Percentiles rank a stretch among this genome's conserved stretches.
phyloP scores from a whole-genome alignment of 2,888 invertebrate genomes.

The Eristalinus sepulchralis region DNA sequence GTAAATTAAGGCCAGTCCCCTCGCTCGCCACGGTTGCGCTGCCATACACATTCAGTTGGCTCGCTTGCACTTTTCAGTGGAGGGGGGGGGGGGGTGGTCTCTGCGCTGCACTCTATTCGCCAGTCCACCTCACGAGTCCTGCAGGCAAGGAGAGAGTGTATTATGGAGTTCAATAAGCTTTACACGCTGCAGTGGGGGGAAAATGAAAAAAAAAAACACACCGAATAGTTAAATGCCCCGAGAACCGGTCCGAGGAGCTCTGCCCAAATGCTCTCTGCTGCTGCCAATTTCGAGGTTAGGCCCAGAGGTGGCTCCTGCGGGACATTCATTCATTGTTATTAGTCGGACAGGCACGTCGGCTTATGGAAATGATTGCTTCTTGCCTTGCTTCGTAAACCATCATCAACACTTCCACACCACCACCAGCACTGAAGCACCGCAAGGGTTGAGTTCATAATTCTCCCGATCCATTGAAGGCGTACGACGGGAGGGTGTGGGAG shows the following conservation, averaged over 20 bases:
- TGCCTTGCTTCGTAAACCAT: background rate
- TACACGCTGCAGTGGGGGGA: conserved; percentile 23
- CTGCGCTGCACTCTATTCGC: conserved; percentile 38
- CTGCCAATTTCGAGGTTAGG: conserved; percentile 45
- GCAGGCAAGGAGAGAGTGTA: conserved; percentile 31
- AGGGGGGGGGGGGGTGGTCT: background rate
- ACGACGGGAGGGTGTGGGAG: background rate
- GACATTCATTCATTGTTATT: conserved; percentile 57
- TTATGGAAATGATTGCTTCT: conserved; percentile 43
- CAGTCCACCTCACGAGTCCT: conserved; percentile 42
- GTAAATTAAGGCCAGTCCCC: conserved; percentile 67
- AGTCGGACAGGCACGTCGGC: conserved; percentile 18
- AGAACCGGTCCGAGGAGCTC: background rate
- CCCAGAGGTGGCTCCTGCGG: conserved; percentile 1
- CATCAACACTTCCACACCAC: background rate
- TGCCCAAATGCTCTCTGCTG: conserved; percentile 2
- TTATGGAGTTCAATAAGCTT: conserved; percentile 65
- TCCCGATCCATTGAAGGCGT: background rate
- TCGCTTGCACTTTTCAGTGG: conserved; percentile 49
- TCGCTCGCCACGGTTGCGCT: conserved; percentile 11
- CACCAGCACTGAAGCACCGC: background rate
- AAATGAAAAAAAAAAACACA: background rate
- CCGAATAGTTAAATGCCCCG: conserved; percentile 24
- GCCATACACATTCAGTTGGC: conserved; percentile 44
- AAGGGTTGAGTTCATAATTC: conserved; percentile 30